Conservation (phyloP, 2,797 vertebrate genomes). For the Gymnoscopelus braueri region DNA sequence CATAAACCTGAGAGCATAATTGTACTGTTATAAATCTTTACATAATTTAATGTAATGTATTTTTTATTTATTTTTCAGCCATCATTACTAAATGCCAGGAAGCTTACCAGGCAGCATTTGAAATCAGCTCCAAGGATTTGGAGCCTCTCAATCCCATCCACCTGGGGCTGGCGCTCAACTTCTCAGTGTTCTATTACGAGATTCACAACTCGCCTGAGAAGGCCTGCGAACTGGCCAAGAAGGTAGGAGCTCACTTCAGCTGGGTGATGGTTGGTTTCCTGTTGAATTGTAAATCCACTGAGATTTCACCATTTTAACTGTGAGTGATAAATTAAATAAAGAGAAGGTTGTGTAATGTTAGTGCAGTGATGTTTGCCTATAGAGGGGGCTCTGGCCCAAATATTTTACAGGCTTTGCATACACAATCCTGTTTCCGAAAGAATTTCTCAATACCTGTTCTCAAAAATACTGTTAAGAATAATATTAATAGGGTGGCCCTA, state of each 20-base stretch:
- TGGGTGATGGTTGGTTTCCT: not conserved
- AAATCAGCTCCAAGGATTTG: constrained; percentile 91
- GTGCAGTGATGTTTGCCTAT: too few species aligned
- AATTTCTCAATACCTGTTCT: too few species aligned
- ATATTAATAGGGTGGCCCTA: too few species aligned
- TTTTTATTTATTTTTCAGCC: constrained; percentile 68
- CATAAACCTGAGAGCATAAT: too few species aligned
- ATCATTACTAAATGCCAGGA: constrained; percentile 87
- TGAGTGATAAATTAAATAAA: too few species aligned
- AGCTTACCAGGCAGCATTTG: constrained; percentile 90
- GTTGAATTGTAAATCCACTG: too few species aligned
- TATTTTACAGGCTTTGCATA: not conserved
- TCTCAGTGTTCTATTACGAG: constrained; percentile 98
- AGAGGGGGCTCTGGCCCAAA: too few species aligned
- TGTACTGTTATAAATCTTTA: too few species aligned
- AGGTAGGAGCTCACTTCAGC: constrained; percentile 72
- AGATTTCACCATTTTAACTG: too few species aligned
- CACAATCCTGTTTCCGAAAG: not conserved
- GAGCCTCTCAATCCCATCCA: constrained; percentile 94
- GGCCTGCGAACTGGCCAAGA: constrained; percentile 93
- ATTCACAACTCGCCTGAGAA: constrained; percentile 91
- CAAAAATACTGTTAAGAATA: too few species aligned
- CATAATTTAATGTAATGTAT: too few species aligned
- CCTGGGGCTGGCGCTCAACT: constrained; percentile 96
- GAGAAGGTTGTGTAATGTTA: too few species aligned